Base-by-base conservation (phyloP, 2,888 invertebrate genomes). In the Meiosimyza platycephala region DNA sequence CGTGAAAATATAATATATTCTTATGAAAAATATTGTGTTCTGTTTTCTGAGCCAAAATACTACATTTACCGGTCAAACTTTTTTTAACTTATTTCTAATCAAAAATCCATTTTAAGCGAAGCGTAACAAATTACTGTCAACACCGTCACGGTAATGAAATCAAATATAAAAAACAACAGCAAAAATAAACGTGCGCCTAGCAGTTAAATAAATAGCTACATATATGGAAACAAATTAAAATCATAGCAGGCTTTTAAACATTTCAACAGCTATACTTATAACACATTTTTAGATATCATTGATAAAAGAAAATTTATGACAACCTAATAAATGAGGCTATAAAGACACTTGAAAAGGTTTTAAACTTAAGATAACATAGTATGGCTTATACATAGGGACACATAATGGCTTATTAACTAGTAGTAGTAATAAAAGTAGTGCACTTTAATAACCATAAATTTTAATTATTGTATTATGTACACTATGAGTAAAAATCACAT, bases 231-330 rank as follows among this genome's bases (percentile, higher is more conserved):
- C 55, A 9, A 6, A 57, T 59, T 18, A 22, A 28, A n/a, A 22
- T 69, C 62, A n/a, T 18, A 62, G 16, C 22, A 62, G 16, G 11
- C 16, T 68, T 60, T 67, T 22, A 22, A 18, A 18, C 48, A 47
- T 40, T n/a, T 63, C 48, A 47, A 48, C 40, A 62, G 18, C 47
- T 13, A 16, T 62, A 40, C 40, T 62, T 62, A n/a, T n/a, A 40
- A 40, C 40, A 40, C 9, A 40, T 40, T 9, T 63, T 33, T 16
- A 11, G 16, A 63, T 48, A 9, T 15, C 28, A 33, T 47, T 40
- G 63, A 47, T 63, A n/a, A 63, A 47, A n/a, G 18, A 13, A 9
- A 40, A 16, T 63, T 48, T 63, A 63, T 63, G 63, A 63, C 63
- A 47, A 40, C 40, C 9, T 40, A 40, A 40, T 40, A 40, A 40